phyloP scores from a whole-genome alignment of 37 sponge, comb jelly and placozoan genomes.

The Tethya wilhelma region DNA sequence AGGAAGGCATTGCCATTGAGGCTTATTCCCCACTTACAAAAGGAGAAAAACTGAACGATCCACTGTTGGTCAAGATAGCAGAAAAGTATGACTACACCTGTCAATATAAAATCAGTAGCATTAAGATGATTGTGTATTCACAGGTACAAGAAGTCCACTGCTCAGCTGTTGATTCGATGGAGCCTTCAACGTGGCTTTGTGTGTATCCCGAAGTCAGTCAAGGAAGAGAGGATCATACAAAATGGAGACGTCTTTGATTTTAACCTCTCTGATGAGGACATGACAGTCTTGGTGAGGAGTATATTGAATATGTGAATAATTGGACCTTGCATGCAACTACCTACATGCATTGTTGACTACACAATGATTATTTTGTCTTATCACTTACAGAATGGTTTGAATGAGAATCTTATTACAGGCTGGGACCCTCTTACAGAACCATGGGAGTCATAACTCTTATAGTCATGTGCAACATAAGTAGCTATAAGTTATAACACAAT shows the following conservation, averaged over 20 bases:
- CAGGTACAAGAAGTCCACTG: conserved; percentile 73
- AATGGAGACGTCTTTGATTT: conserved; percentile 89
- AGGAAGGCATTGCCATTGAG: conserved; percentile 66
- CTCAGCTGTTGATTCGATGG: conserved; percentile 86
- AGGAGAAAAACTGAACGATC: conserved; percentile 65
- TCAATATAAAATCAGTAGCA: too few relatives aligned
- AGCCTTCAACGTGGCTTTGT: conserved; percentile 79
- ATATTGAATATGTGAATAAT: too few relatives aligned
- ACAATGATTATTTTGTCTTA: background rate
- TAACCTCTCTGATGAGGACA: conserved; percentile 74
- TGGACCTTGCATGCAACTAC: background rate
- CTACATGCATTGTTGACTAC: background rate
- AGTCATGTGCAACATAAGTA: background rate
- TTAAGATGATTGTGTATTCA: too few relatives aligned
- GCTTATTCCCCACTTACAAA: conserved; percentile 85
- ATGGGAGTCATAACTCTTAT: conserved; percentile 22
- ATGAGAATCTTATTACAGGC: conserved; percentile 44
- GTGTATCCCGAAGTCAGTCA: conserved; percentile 80
- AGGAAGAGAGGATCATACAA: conserved; percentile 72
- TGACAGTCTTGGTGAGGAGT: conserved; percentile 68
- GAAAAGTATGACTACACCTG: conserved; percentile 69
- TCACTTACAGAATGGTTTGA: conserved; percentile 39
- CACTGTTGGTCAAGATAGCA: conserved; percentile 62
- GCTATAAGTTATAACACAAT: background rate
- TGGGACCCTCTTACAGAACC: conserved; percentile 46